phyloP scores from a whole-genome alignment of 2,113 vertebrate genomes.

The Pionites leucogaster region DNA sequence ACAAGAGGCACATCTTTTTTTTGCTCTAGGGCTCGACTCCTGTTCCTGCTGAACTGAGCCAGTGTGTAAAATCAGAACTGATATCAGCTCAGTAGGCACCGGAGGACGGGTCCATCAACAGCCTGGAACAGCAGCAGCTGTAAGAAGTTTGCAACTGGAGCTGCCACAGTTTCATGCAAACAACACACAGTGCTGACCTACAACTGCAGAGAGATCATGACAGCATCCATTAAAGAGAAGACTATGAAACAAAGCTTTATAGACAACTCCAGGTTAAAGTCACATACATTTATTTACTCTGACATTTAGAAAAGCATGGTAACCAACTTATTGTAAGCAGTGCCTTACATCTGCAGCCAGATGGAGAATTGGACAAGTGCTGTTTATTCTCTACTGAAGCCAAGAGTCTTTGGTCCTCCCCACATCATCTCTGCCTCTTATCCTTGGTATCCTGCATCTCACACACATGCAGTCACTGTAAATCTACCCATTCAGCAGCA shows the following conservation, averaged over 20 bases:
- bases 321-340: neutral
- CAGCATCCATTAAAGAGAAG: neutral
- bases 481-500: neutral
- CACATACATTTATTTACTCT: neutral
- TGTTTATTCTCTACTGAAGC: neutral
- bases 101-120: conserved; percentile 89
- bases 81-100: conserved; percentile 99
- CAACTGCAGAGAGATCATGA: neutral
- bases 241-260: conserved; percentile 3
- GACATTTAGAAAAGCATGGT: neutral
- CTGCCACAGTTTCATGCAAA: conserved; percentile 40
- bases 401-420: neutral
- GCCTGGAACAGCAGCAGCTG: conserved; percentile 52
- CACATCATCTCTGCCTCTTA: neutral
- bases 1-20: conserved; percentile 54
- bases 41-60: conserved; percentile 99
- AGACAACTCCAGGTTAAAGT: neutral
- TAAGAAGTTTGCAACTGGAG: neutral
- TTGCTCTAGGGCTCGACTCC: conserved; percentile 92
- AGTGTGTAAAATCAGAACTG: conserved; percentile 96
- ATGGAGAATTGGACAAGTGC: neutral
- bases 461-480: neutral
- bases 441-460: neutral
- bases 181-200: neutral
- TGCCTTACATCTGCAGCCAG: neutral